Conservation (phyloP, 2,888 invertebrate species). For the Dryococelus australis region DNA sequence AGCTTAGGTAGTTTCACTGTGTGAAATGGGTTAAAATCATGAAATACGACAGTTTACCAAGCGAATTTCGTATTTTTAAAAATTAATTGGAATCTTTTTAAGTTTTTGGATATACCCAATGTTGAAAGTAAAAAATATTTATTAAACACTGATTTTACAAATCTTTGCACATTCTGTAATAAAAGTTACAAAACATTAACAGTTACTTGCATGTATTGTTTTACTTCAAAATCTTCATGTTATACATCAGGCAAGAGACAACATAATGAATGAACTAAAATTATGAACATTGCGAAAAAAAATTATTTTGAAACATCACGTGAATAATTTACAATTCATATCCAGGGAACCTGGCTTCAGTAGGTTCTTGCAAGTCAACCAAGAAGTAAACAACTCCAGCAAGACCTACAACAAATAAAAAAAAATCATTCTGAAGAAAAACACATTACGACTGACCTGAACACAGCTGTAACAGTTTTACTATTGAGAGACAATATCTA, state of each 20-base stretch:
- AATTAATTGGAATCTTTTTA: too few species aligned
- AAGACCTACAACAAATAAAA: constrained; percentile 60
- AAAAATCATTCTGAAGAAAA: background rate
- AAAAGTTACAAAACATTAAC: too few species aligned
- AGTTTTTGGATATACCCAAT: too few species aligned
- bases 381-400: constrained; percentile 80
- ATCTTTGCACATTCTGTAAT: too few species aligned
- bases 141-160: too few species aligned
- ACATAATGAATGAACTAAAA: background rate
- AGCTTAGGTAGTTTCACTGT: too few species aligned
- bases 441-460: background rate
- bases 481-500: too few species aligned
- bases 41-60: too few species aligned
- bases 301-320: background rate
- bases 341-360: constrained; percentile 77
- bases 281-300: background rate
- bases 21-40: too few species aligned
- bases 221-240: background rate
- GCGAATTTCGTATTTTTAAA: too few species aligned
- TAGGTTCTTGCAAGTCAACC: constrained; percentile 70
- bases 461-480: too few species aligned
- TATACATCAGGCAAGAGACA: background rate
- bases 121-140: too few species aligned
- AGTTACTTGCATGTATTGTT: background rate
- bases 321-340: constrained; percentile 61